Conservation (phyloP, 2,888 invertebrate genomes). For the Stictocephala bisonia region DNA sequence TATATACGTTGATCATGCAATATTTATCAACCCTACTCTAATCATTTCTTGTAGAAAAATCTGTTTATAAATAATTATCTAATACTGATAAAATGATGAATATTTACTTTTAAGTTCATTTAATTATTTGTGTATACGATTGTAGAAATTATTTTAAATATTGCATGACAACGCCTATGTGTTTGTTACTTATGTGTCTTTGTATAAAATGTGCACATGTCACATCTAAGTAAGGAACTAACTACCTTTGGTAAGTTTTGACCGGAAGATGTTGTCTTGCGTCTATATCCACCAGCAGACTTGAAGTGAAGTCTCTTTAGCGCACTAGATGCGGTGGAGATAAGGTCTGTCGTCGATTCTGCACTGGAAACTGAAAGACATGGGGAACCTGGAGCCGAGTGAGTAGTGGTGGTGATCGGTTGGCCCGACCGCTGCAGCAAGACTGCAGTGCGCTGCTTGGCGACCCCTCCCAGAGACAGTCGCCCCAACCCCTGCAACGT, state of each 20-base stretch:
- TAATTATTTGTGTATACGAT: too few relatives aligned
- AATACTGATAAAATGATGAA: too few relatives aligned
- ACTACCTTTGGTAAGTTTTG: constrained; percentile 49
- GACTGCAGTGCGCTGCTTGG: constrained; percentile 55
- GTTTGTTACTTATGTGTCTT: too few relatives aligned
- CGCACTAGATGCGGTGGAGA: constrained; percentile 69
- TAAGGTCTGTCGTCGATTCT: constrained; percentile 64
- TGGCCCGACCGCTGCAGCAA: constrained; percentile 56
- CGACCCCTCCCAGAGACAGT: constrained; percentile 51
- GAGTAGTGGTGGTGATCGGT: constrained; percentile 52
- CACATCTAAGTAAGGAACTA: too few relatives aligned
- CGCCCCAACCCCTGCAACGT: constrained; percentile 48
- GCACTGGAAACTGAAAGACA: constrained; percentile 50
- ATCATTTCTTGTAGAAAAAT: too few relatives aligned
- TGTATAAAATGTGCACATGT: too few relatives aligned
- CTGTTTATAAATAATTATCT: too few relatives aligned
- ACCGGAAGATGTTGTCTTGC: constrained; percentile 50
- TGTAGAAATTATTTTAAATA: too few relatives aligned
- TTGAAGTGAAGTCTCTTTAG: constrained; percentile 75
- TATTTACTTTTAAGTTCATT: too few relatives aligned
- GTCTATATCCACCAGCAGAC: constrained; percentile 67
- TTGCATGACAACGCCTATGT: too few relatives aligned
- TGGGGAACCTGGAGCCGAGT: constrained; percentile 40
- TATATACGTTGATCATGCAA: too few relatives aligned
- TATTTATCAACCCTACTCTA: too few relatives aligned